These are phyloP conservation scores for Neosilurus hyrtlii DNA, from an alignment of 2,797 vertebrate species.

Conservation along the genomic window DNA sequence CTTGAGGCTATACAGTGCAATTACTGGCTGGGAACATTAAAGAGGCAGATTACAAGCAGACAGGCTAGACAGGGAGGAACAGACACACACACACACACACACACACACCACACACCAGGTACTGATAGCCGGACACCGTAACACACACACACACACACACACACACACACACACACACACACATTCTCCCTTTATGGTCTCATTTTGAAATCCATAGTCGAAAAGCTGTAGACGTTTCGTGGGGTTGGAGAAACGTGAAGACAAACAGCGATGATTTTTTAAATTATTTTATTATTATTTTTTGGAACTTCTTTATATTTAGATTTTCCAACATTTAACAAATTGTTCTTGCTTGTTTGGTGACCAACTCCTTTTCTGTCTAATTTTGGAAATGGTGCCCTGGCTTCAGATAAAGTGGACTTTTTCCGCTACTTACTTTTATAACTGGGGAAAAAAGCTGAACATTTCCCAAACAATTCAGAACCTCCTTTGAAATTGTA, in stretches of 20 bases:
- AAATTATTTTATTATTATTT: too few species aligned
- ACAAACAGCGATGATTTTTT: neutral
- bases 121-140: conserved; percentile 23
- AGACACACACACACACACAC: conserved; percentile 52
- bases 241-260: neutral
- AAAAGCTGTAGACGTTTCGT: conserved; percentile 1
- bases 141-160: conserved; percentile 58
- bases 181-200: neutral
- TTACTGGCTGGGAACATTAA: conserved; percentile 84
- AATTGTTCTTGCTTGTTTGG: neutral
- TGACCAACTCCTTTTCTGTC: neutral
- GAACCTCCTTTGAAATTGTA: neutral
- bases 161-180: conserved; percentile 29
- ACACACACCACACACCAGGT: conserved; percentile 51
- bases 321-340: neutral
- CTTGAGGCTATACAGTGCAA: conserved; percentile 80
- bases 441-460: neutral
- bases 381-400: neutral
- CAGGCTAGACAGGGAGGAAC: conserved; percentile 68
- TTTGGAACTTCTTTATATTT: neutral
- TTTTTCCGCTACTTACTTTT: neutral
- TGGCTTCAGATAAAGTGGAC: neutral
- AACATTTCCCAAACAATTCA: neutral
- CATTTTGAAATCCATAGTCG: conserved; percentile 5
- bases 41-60: conserved; percentile 78